A percentile compares a stretch with the other conserved stretches of the same genome.
Evolutionary conservation across 2,113 vertebrate species (phyloP).

Genomic region (Macquaria australasica): DNA sequence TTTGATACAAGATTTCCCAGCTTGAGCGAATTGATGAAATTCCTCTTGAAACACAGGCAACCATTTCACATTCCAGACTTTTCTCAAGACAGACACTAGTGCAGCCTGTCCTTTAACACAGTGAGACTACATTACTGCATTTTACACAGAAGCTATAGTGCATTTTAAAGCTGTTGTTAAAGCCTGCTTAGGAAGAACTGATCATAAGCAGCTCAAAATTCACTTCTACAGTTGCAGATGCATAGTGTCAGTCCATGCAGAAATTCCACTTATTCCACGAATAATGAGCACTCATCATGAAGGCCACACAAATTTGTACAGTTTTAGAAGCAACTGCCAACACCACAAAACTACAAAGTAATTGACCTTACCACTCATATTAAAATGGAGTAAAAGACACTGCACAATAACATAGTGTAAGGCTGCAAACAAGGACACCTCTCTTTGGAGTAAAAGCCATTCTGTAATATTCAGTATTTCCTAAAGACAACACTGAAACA

Average conservation of each 20-base stretch:
- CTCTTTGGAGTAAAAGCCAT: constrained; percentile 9
- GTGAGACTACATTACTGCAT: constrained; percentile 21
- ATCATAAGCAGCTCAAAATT: constrained; percentile 14
- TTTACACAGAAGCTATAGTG: constrained; percentile 1
- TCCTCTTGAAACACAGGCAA: constrained; percentile 82
- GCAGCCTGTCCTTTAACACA: constrained; percentile 53
- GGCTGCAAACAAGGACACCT: constrained; percentile 41
- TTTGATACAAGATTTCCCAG: constrained; percentile 84
- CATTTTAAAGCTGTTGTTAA: constrained; percentile 21
- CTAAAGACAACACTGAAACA: constrained; percentile 1
- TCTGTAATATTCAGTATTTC: constrained; percentile 24
- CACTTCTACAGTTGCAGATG: neutral
- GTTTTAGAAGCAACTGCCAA: constrained; percentile 18
- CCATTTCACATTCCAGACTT: constrained; percentile 74
- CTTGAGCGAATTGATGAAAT: constrained; percentile 83
- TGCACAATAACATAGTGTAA: neutral
- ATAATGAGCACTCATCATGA: constrained; percentile 22
- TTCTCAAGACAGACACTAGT: constrained; percentile 60
- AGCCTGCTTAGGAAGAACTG: neutral
- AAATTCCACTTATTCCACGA: neutral
- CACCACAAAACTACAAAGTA: constrained; percentile 3
- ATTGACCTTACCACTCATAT: neutral
- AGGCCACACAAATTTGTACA: constrained; percentile 25
- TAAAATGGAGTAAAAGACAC: neutral
- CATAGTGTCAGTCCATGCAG: neutral